Evolutionary conservation across 2,797 vertebrate genomes (phyloP).

Genomic region (Apogon talboti): DNA sequence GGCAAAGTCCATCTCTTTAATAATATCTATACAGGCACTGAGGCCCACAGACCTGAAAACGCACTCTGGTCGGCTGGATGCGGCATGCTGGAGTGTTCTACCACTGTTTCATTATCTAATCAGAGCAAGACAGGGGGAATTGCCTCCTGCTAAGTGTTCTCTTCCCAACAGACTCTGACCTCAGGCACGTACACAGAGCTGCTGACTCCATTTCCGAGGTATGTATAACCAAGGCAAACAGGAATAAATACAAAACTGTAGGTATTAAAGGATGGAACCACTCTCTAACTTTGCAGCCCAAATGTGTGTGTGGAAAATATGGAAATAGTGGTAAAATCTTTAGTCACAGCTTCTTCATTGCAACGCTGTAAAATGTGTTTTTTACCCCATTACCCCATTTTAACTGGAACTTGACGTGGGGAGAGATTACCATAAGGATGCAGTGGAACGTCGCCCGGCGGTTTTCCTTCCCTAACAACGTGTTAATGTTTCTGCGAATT

Average conservation of each 20-base stretch:
- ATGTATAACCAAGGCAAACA: slow-evolving; percentile 42
- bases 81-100: slow-evolving; percentile 40
- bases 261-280: slow-evolving; percentile 36
- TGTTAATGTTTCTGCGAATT: slow-evolving; percentile 67
- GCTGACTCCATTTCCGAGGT: slow-evolving; percentile 46
- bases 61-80: slow-evolving; percentile 29
- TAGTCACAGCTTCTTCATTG: slow-evolving; percentile 28
- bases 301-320: slow-evolving; percentile 20
- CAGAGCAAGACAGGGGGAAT: slow-evolving; percentile 63
- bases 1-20: slow-evolving; percentile 26
- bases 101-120: slow-evolving; percentile 64
- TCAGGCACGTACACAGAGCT: slow-evolving; percentile 58
- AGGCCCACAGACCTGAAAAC: slow-evolving; percentile 22
- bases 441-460: slow-evolving; percentile 49
- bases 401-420: slow-evolving; percentile 50
- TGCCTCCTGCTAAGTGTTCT: slow-evolving; percentile 63
- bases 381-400: slow-evolving; percentile 50
- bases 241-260: slow-evolving; percentile 21
- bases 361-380: slow-evolving; percentile 10
- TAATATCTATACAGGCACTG: slow-evolving; percentile 26
- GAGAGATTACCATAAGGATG: slow-evolving; percentile 57
- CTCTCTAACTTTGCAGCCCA: slow-evolving; percentile 24
- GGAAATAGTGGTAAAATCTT: not conserved
- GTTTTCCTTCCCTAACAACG: slow-evolving; percentile 57
- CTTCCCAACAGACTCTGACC: slow-evolving; percentile 52